Percentiles rank a stretch among this genome's conserved stretches.
Conservation (phyloP, 2,797 vertebrate species). For the Hozukius guyotensis region DNA sequence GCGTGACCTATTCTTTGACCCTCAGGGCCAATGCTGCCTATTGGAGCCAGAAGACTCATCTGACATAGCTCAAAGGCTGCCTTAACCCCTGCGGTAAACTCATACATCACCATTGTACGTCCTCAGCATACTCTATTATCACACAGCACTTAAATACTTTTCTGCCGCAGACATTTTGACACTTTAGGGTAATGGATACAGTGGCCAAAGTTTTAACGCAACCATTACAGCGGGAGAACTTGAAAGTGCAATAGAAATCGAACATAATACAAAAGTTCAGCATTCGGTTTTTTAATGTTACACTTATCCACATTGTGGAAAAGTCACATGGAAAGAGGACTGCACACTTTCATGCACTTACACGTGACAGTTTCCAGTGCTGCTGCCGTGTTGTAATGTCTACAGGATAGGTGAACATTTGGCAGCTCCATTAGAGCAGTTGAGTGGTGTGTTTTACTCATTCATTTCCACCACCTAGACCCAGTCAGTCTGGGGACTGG, state of each 20-base stretch:
- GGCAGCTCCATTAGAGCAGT: conserved; percentile 16
- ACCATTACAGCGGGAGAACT: not conserved
- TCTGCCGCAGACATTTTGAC: conserved; percentile 6
- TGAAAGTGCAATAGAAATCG: not conserved
- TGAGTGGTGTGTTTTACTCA: conserved; percentile 25
- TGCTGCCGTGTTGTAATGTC: not conserved
- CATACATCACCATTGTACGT: conserved; percentile 54
- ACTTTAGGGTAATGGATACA: conserved; percentile 12
- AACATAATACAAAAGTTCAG: not conserved
- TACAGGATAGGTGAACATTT: conserved; percentile 9
- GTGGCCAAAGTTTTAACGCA: conserved; percentile 11
- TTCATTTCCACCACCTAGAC: conserved; percentile 5
- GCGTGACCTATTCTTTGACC: conserved; percentile 68
- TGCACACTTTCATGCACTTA: not conserved
- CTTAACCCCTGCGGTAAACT: conserved; percentile 54
- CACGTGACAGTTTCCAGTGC: not conserved
- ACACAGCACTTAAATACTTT: conserved; percentile 18
- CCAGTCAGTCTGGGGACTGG: not conserved
- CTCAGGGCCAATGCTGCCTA: conserved; percentile 65
- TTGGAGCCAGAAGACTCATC: conserved; percentile 73
- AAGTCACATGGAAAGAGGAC: not conserved
- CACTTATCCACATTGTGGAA: not conserved
- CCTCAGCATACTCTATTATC: conserved; percentile 37
- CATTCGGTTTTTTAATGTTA: not conserved
- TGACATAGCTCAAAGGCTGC: conserved; percentile 71